Evolutionary conservation across 1,140 invertebrate species (phyloP), one percentile per base, ranked within the genome.

Genomic region (Bombus polaris): DNA sequence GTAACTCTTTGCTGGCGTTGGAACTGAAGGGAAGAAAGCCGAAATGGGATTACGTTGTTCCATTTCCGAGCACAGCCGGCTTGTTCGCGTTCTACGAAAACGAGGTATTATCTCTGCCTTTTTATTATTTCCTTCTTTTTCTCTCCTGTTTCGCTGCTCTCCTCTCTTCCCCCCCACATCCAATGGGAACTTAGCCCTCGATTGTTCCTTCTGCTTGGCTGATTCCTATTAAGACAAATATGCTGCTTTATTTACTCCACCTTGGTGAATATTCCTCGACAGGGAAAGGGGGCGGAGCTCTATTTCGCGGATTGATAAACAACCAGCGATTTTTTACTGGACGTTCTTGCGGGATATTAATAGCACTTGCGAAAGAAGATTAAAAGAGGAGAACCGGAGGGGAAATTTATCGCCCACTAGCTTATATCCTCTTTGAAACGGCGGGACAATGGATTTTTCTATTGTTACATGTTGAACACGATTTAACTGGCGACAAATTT

Each of bases 1-100:
- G 75, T 44, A 71, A 62, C 70, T 59, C 76, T 75, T 70, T 53
- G 44, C 65, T 37, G 72, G 57, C 44, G 68, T n/a, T 35, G 57
- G 66, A 57, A 80, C 28, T 35, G 70, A 74, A 44, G 18, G 35
- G 66, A 76, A 66, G 72, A 79, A 71, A 70, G 1, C 42, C 66
- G 53, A 79, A 85, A 85, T 57, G 44, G 47, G 77, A 85, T 85
- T 85, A 85, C 77, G 35, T 73, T 85, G 77, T 53, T 80, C 70
- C 28, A 37, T 72, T 59, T 66, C 57, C 70, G 28, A 73, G n/a
- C 12, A 44, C n/a, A 66, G 12, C 12, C n/a, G 25, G 28, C 12
- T 25, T 37, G 15, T 35, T 53, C 44, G 22, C 10, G 35, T 53
- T 39, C 22, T 13, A 39, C 28, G 53, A 13, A 73, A 73, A 59